Base-by-base conservation (phyloP, 1,140 invertebrate genomes). In the Mercenaria mercenaria region DNA sequence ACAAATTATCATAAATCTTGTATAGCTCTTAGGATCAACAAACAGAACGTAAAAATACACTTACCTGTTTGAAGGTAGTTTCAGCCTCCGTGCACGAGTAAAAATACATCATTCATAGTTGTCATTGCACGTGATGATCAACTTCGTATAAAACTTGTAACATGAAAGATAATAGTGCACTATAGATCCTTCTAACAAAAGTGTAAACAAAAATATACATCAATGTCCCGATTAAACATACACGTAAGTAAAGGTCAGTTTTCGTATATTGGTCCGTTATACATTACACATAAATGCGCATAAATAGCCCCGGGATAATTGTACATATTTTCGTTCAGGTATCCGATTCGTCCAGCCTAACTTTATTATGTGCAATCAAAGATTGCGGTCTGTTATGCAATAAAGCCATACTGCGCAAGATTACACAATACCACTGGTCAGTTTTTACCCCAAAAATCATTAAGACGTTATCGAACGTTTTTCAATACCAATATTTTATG, bases 291-390 rank as follows among this genome's bases (percentile, higher is more conserved):
- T 39, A 72, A 41, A 72, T 72, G 67, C 29, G 67, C 67, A 72
- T 72, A 39, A 8, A 41, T 39, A 37, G 67, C 67, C 67, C 67
- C 37, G 23, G 29, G 67, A 34, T 72, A 72, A 29, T 39, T 72
- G 67, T 72, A 72, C 67, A 72, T 72, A 72, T 72, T 72, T 72
- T 72, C 67, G 18, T 11, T 39, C 67, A 64, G 34, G 15, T 72
- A 72, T 72, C 67, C 34, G 67, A 72, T 72, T 39, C 67, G 67
- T 39, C 67, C 0, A 72, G 39, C 10, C 67, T 72, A 72, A 37
- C 67, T 72, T 72, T 37, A 72, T 72, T 72, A 72, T 72, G 67
- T 39, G 29, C 67, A 39, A 72, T 72, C 67, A 72, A 72, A 29
- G 67, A 37, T 72, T 72, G 67, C 67, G 67, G 34, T 18, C 10